These are phyloP conservation scores for Agrochola circellaris DNA, from an alignment of 2,888 invertebrate genomes.

Conservation along the genomic window DNA sequence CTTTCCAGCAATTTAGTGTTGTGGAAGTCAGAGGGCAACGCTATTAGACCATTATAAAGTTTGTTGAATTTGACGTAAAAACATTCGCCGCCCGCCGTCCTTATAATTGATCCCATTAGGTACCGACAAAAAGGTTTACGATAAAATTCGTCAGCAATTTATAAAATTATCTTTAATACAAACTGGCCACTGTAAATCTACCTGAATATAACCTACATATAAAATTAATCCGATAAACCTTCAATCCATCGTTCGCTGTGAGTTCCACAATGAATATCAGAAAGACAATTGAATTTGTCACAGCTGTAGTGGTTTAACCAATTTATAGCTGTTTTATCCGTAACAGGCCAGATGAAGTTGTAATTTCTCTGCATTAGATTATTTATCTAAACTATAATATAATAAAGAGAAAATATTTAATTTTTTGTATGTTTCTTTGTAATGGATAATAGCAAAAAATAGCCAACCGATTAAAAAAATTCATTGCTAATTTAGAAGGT, in stretches of 20 bases:
- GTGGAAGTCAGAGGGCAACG: too few relatives aligned
- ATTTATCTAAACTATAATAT: background rate
- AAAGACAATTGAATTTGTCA: background rate
- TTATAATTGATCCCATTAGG: slow-evolving; percentile 27
- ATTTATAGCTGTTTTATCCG: background rate
- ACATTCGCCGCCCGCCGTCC: too few relatives aligned
- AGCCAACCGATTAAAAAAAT: too few relatives aligned
- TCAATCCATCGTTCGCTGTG: background rate
- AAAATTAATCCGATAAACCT: slow-evolving; percentile 18
- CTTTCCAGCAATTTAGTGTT: background rate
- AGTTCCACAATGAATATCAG: background rate
- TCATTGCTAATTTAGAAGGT: background rate
- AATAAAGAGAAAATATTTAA: too few relatives aligned
- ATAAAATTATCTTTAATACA: background rate
- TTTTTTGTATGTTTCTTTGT: too few relatives aligned
- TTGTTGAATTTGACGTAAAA: background rate
- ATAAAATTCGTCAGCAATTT: slow-evolving; percentile 4
- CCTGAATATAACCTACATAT: slow-evolving; percentile 3
- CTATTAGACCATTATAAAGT: slow-evolving; percentile 11
- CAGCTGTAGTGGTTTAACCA: background rate
- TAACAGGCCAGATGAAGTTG: background rate
- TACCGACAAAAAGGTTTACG: background rate
- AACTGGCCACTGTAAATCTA: background rate
- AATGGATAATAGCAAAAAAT: too few relatives aligned
- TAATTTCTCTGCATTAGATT: background rate